phyloP scores from a whole-genome alignment of 2,888 invertebrate species.

The Cylindroiulus punctatus region DNA sequence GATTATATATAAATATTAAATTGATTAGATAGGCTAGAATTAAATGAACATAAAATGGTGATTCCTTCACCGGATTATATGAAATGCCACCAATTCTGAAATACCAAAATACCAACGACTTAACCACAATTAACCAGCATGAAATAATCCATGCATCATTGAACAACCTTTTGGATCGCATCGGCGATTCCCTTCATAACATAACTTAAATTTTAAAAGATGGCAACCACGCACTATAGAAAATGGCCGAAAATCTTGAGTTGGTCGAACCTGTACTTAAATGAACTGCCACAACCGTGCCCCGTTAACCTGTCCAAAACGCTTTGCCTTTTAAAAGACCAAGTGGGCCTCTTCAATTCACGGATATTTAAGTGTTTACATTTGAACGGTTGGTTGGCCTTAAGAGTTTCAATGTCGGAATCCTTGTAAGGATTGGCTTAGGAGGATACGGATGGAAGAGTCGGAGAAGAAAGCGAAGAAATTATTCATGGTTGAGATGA shows the following conservation, averaged over 20 bases:
- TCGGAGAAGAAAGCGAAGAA: slow-evolving; percentile 23
- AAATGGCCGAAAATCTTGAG: background rate
- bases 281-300: background rate
- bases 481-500: slow-evolving; percentile 42
- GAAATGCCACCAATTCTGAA: background rate
- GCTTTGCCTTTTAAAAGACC: background rate
- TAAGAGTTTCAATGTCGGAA: slow-evolving; percentile 37
- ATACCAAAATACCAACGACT: background rate
- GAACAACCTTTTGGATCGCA: background rate
- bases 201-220: background rate
- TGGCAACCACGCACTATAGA: background rate
- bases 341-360: slow-evolving; percentile 34
- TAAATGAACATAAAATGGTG: too few species aligned
- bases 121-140: background rate
- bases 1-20: too few species aligned
- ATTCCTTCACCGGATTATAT: background rate
- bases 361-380: slow-evolving; percentile 42
- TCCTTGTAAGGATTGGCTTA: slow-evolving; percentile 42
- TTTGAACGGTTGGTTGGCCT: slow-evolving; percentile 42
- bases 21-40: too few species aligned
- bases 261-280: background rate
- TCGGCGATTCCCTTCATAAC: background rate
- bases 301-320: background rate
- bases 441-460: slow-evolving; percentile 38
- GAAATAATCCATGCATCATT: background rate